phyloP scores from a whole-genome alignment of 1,140 invertebrate species.

The Leptoteleia sp. region DNA sequence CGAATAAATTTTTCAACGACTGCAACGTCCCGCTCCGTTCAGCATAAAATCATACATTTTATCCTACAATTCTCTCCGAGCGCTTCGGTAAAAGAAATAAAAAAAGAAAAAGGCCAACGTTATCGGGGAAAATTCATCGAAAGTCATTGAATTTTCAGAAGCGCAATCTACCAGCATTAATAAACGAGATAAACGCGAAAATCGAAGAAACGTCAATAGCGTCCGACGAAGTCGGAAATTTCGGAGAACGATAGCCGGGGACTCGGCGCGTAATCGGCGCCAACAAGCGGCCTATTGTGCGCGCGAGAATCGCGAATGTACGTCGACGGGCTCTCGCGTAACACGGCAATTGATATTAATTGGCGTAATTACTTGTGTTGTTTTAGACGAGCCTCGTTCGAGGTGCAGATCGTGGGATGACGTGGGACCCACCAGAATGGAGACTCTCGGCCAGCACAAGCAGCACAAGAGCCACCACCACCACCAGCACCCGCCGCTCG shows the following conservation, averaged over 20 bases:
- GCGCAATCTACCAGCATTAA: too few relatives aligned
- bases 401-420: conserved; percentile 83
- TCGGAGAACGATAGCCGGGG: not conserved
- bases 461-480: conserved; percentile 71
- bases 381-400: conserved; percentile 83
- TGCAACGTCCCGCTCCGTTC: too few relatives aligned
- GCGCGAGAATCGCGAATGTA: conserved; percentile 19
- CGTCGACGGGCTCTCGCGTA: conserved; percentile 9
- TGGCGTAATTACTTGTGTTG: conserved; percentile 50
- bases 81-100: too few relatives aligned
- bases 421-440: conserved; percentile 79
- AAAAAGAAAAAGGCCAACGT: too few relatives aligned
- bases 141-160: too few relatives aligned
- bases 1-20: too few relatives aligned
- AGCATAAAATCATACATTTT: too few relatives aligned
- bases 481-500: conserved; percentile 73
- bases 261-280: conserved; percentile 9
- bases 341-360: conserved; percentile 53
- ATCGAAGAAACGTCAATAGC: too few relatives aligned
- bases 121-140: too few relatives aligned
- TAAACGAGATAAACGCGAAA: too few relatives aligned
- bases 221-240: too few relatives aligned
- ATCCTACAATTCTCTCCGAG: too few relatives aligned
- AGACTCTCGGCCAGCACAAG: conserved; percentile 74
- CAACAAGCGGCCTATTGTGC: not conserved